phyloP scores from a whole-genome alignment of 2,113 vertebrate genomes.

The Sorex araneus region DNA sequence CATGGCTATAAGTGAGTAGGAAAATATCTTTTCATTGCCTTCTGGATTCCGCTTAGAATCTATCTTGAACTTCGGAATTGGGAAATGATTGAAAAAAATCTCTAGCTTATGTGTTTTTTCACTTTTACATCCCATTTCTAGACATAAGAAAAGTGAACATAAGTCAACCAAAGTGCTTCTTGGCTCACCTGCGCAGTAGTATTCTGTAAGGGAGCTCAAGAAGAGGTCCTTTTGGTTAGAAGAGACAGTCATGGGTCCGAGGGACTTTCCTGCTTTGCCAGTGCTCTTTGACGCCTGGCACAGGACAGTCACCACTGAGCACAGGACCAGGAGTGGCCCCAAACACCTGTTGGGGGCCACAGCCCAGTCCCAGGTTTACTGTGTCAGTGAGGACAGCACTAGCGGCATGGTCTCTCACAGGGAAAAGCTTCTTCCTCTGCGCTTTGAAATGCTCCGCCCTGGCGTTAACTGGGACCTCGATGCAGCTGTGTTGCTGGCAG shows the following conservation, averaged over 20 bases:
- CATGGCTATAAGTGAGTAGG: neutral
- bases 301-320: too few relatives aligned
- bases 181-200: neutral
- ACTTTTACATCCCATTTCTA: constrained; percentile 38
- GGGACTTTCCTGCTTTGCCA: too few relatives aligned
- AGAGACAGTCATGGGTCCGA: too few relatives aligned
- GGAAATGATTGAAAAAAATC: constrained; percentile 15
- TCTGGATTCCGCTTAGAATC: constrained; percentile 26
- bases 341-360: too few relatives aligned
- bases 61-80: neutral
- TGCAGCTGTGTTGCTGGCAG: constrained; percentile 60
- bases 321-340: too few relatives aligned
- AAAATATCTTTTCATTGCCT: neutral
- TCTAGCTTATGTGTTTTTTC: neutral
- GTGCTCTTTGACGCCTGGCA: too few relatives aligned
- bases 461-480: neutral
- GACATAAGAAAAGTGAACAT: neutral
- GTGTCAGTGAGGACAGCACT: neutral
- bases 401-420: neutral
- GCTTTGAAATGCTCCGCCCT: constrained; percentile 16
- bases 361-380: neutral
- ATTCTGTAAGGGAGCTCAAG: neutral
- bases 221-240: neutral
- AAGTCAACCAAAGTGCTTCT: neutral
- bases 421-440: neutral